Base-by-base conservation (phyloP, 2,888 invertebrate species). In the Hedychridium roseum region DNA sequence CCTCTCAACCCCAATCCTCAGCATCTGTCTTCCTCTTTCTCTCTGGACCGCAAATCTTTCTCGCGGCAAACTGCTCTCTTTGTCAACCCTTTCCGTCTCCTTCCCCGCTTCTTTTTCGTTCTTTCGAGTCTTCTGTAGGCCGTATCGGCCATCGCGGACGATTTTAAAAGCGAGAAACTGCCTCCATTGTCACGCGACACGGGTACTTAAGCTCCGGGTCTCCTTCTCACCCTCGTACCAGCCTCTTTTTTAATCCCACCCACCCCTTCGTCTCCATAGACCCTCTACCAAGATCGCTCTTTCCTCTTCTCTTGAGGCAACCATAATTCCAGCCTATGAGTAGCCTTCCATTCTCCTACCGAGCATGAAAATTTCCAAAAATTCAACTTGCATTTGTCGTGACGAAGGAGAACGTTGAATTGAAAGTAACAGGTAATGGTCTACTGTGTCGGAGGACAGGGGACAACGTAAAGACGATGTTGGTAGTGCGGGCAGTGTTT, bases 161-260 rank as follows among this genome's bases (percentile, higher is more conserved):
- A 34, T 30, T 23, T 32, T 17, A 17, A 42, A 42, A 42, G 26
- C 34, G 34, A 2, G 27, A 23, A 42, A 32, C 42, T 17, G 42
- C 34, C 34, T 30, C 40, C 17, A 40, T 40, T 40, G 40, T 40
- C 31, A n/a, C 20, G 21, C 32, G 41, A 41, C 32, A 32, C 41
- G 41, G 23, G 32, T 32, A 41, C 41, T 41, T 41, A 32, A 31
- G 21, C 18, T 40, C 31, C 31, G 23, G 15, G 21, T 16, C 26
- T 17, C 30, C 12, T 28, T 30, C 28, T 18, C 17, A 18, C 18
- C 16, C 15, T 18, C 14, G 16, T 11, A 17, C 11, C 12, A 28
- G 28, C 4, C 11, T 2, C 27, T 27, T n/a, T 14, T 14, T 6
- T 14, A 28, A 14, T n/a, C 28, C 28, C 3, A 14, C 11, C 28